phyloP scores from a whole-genome alignment of 2,888 invertebrate species.

The Gymnosoma rotundatum region DNA sequence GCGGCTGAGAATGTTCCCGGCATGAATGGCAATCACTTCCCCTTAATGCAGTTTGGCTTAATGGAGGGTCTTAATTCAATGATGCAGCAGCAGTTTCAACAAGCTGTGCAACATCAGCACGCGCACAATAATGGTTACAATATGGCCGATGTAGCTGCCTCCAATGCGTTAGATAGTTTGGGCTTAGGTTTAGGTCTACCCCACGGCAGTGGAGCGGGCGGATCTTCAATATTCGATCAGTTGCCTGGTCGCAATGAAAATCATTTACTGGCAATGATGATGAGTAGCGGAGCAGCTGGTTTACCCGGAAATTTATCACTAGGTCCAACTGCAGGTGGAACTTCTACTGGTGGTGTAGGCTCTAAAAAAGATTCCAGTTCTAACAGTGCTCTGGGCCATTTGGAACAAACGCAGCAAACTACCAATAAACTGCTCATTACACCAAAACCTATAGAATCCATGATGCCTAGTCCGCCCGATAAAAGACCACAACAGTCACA shows the following conservation, averaged over 20 bases:
- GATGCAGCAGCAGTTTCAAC: conserved; percentile 76
- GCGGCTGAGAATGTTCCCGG: conserved; percentile 77
- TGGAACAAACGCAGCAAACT: conserved; percentile 76
- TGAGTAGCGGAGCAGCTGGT: conserved; percentile 73
- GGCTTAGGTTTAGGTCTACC: conserved; percentile 76
- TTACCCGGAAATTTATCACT: conserved; percentile 72
- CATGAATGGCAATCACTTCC: conserved; percentile 80
- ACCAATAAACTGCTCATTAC: conserved; percentile 84
- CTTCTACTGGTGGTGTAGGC: conserved; percentile 38
- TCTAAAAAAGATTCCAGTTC: conserved; percentile 72
- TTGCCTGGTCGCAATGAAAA: conserved; percentile 73
- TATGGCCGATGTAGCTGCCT: conserved; percentile 76
- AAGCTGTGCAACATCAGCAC: conserved; percentile 77
- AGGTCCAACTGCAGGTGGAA: conserved; percentile 54
- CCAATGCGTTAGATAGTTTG: conserved; percentile 77
- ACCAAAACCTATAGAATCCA: conserved; percentile 87
- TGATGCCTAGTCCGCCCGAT: conserved; percentile 84
- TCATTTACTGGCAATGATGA: conserved; percentile 76
- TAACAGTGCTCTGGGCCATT: conserved; percentile 71
- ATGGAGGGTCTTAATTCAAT: conserved; percentile 77
- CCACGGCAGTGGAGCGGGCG: conserved; percentile 68
- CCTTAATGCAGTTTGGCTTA: conserved; percentile 78
- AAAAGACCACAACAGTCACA: conserved; percentile 83
- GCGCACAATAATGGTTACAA: conserved; percentile 80
- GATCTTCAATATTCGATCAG: conserved; percentile 79